A percentile compares a stretch with the other conserved stretches of the same genome.
phyloP scores from a whole-genome alignment of 2,113 vertebrate genomes.

The Excalfactoria chinensis region DNA sequence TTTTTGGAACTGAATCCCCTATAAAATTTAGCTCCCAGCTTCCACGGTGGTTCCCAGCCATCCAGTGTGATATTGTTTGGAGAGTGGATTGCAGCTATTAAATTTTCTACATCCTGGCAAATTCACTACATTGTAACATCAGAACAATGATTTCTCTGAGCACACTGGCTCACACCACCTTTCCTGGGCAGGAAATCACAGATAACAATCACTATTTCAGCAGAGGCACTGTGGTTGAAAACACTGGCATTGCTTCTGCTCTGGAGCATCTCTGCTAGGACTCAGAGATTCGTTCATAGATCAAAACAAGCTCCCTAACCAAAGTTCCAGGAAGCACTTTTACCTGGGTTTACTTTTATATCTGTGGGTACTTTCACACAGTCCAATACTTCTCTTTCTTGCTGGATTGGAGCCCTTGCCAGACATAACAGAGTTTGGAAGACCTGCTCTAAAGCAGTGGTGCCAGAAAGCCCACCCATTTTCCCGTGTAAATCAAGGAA shows the following conservation, averaged over 20 bases:
- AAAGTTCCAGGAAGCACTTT: background rate
- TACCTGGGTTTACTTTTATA: background rate
- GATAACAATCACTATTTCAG: background rate
- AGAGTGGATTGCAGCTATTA: background rate
- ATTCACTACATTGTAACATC: background rate
- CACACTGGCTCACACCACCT: background rate
- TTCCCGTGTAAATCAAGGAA: background rate
- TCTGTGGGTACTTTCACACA: background rate
- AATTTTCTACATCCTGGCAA: background rate
- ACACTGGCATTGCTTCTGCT: background rate
- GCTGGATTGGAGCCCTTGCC: background rate
- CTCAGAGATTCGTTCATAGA: constrained; percentile 13
- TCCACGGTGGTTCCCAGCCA: background rate
- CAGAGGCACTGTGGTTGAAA: constrained; percentile 13
- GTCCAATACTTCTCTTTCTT: background rate
- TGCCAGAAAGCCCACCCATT: background rate
- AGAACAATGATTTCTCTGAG: background rate
- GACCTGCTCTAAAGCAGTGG: background rate
- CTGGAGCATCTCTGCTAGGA: background rate
- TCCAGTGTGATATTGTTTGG: background rate
- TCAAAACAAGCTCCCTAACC: background rate
- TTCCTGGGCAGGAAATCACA: constrained; percentile 1
- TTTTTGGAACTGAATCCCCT: background rate
- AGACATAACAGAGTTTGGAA: background rate
- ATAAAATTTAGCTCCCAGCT: background rate